Conservation (phyloP, 2,888 invertebrate species). For the Platynereis dumerilii region DNA sequence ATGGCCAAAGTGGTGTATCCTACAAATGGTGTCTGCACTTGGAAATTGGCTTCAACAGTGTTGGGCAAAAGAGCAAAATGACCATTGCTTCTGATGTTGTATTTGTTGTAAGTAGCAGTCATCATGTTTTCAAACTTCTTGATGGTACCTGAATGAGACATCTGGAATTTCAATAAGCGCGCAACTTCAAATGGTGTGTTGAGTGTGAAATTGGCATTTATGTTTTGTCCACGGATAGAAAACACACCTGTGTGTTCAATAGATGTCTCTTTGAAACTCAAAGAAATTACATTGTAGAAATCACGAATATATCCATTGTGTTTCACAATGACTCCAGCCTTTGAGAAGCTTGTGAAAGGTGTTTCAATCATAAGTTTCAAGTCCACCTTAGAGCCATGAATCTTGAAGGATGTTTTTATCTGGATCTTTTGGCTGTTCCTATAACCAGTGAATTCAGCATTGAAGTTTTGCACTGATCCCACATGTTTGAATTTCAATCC, state of each 20-base stretch:
- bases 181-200: too few relatives aligned
- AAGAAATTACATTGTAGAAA: conserved; percentile 22
- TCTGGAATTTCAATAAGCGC: too few relatives aligned
- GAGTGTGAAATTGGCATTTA: too few relatives aligned
- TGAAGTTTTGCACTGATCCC: not conserved
- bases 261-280: too few relatives aligned
- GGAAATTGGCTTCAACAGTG: not conserved
- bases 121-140: too few relatives aligned
- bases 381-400: not conserved
- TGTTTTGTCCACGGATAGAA: too few relatives aligned
- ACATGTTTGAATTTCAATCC: not conserved
- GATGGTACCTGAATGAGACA: too few relatives aligned
- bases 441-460: not conserved
- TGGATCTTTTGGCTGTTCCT: not conserved
- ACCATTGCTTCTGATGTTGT: too few relatives aligned
- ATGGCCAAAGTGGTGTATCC: not conserved
- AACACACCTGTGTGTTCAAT: too few relatives aligned
- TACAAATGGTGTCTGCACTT: conserved; percentile 2
- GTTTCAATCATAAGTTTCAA: not conserved
- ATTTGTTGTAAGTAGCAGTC: too few relatives aligned
- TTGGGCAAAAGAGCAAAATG: not conserved
- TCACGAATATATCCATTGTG: conserved; percentile 12
- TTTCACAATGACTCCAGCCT: not conserved
- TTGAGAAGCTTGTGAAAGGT: not conserved
- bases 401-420: not conserved